These are phyloP conservation scores for Neopipo cinnamomea DNA, from an alignment of 2,113 vertebrate genomes.

Conservation along the genomic window DNA sequence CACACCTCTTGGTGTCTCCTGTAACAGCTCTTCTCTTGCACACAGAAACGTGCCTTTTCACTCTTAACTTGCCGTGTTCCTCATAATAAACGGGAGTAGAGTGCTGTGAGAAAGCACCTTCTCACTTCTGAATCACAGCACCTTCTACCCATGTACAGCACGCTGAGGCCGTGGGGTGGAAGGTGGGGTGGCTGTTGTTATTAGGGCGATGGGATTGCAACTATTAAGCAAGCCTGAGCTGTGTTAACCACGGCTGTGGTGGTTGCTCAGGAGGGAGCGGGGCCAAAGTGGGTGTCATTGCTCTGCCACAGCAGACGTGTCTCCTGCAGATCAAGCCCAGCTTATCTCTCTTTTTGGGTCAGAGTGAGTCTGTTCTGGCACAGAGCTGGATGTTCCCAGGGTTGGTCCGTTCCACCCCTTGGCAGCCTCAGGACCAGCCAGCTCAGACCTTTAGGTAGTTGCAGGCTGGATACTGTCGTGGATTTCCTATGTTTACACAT, in stretches of 20 bases:
- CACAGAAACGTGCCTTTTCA: not conserved
- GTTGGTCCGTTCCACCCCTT: not conserved
- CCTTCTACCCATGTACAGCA: too few relatives aligned
- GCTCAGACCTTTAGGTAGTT: accelerated
- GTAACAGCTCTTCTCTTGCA: not conserved
- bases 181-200: not conserved
- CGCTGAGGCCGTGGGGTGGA: not conserved
- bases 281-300: not conserved
- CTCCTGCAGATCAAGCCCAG: not conserved
- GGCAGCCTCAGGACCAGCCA: not conserved
- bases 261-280: not conserved
- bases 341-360: not conserved
- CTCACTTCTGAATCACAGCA: not conserved
- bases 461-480: accelerated
- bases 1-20: not conserved
- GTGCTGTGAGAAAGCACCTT: not conserved
- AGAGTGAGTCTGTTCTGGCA: not conserved
- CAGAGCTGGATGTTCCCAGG: too few relatives aligned
- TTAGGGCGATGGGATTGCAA: not conserved
- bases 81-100: not conserved
- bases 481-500: not conserved
- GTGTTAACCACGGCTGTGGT: accelerated
- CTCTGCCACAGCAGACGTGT: accelerated
- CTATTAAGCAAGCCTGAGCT: not conserved
- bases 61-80: not conserved